Conservation (phyloP, 37 sponge, comb jelly and placozoan species). For the Spongia lamella region DNA sequence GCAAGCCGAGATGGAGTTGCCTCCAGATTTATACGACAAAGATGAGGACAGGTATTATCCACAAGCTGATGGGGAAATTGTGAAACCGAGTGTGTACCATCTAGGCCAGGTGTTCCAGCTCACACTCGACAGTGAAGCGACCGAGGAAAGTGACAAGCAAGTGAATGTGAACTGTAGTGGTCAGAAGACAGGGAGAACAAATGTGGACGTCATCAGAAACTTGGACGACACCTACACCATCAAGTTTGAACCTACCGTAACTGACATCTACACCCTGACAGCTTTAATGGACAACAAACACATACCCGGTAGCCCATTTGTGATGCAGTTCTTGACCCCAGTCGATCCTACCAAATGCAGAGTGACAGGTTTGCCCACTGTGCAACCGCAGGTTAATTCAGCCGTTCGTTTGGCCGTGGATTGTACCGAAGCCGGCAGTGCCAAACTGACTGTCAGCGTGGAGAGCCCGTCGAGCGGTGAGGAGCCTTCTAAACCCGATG, state of each 20-base stretch:
- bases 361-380: conserved; percentile 8
- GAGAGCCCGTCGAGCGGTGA: conserved; percentile 26
- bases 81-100: no score
- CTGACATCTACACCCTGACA: conserved; percentile 37
- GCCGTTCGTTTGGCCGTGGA: conserved; percentile 56
- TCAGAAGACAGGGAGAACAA: neutral
- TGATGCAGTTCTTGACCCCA: conserved; percentile 16
- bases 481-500: conserved; percentile 33
- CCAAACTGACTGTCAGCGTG: conserved; percentile 32
- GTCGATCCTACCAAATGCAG: conserved; percentile 54
- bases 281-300: conserved; percentile 19
- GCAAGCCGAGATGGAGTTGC: no score
- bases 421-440: conserved; percentile 36
- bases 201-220: neutral
- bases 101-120: no score
- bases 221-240: conserved; percentile 8
- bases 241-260: conserved; percentile 25
- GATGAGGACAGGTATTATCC: no score
- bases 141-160: conserved; percentile 12
- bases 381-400: neutral
- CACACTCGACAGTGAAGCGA: neutral
- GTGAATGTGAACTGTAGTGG: neutral
- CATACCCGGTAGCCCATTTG: conserved; percentile 34
- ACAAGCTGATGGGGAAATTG: no score
- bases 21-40: no score